These are phyloP conservation scores for Apteryx owenii DNA, from an alignment of 2,113 vertebrate genomes.

Conservation along the genomic window DNA sequence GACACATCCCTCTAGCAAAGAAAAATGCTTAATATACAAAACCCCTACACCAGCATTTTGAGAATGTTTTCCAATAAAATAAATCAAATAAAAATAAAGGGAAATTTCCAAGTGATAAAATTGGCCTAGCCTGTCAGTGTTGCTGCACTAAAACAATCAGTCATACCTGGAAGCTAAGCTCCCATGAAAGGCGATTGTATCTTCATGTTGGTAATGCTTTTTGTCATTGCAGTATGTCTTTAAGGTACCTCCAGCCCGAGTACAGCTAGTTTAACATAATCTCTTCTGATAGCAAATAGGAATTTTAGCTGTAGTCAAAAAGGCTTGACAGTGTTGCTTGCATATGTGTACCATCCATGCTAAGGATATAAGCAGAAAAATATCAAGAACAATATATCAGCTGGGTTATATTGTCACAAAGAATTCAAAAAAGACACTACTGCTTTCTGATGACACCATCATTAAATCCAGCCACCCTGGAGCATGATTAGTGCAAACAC, in stretches of 20 bases:
- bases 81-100: conserved; percentile 36
- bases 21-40: neutral
- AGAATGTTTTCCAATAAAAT: neutral
- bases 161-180: conserved; percentile 63
- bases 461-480: neutral
- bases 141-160: conserved; percentile 55
- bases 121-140: neutral
- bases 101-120: conserved; percentile 34
- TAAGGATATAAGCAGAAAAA: conserved; percentile 44
- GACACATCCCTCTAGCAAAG: neutral
- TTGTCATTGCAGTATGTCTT: conserved; percentile 58
- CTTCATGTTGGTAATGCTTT: conserved; percentile 28
- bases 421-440: neutral
- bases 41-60: neutral
- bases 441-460: neutral
- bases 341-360: neutral
- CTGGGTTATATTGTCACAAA: conserved; percentile 4
- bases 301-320: conserved; percentile 6
- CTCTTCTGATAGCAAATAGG: conserved; percentile 36
- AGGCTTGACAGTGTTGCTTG: conserved; percentile 10
- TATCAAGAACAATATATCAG: neutral
- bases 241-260: conserved; percentile 25
- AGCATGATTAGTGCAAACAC: neutral
- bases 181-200: conserved; percentile 38
- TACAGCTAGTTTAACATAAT: conserved; percentile 8